Evolutionary conservation across 2,888 invertebrate species (phyloP), one percentile per base, ranked within the genome.

Genomic region (Drosophila buzzatii): DNA sequence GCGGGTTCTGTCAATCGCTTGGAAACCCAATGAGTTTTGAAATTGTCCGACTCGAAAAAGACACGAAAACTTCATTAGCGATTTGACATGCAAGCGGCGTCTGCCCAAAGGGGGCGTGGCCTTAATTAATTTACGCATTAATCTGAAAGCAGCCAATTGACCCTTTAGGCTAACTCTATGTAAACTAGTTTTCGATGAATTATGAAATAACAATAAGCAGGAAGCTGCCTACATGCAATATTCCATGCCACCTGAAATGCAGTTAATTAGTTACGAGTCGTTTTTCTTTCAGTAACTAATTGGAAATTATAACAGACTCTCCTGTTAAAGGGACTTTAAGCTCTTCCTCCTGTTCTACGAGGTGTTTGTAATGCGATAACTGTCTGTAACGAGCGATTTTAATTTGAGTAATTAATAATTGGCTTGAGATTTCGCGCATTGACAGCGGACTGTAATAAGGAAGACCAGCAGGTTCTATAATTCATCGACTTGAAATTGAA

Each of bases 21-120:
- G 33, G 42, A 52, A 64, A 62, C 42, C 56, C 64, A 65, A 31
- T 42, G 53, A 56, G 20, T 79, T 59, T 47, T 37, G 10, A 63
- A 60, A 72, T 59, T 73, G 59, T 33, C 67, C 58, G 10, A 47
- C 59, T 18, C 14, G 23, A 35, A 67, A 51, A 55, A 75, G n/a
- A 79, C 85, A 82, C 67, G 83, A 88, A 88, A 84, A 82, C 70
- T 70, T 82, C 78, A 84, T 88, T 88, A 88, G 79, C 67, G 69
- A 41, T 23, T 52, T 63, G 57, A 63, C 59, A 67, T 77, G 68
- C 62, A 57, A 63, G 51, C 61, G 55, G 37, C 58, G 45, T 39
- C 44, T 23, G 63, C 44, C 59, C 44, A 49, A 49, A 60, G 20
- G 47, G 49, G 79, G 80, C 73, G 80, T 68, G 67, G n/a, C 45